Percentiles rank a stretch among this genome's conserved stretches.
These are phyloP conservation scores for Wiebesia pumilae DNA, from an alignment of 1,140 invertebrate genomes.

Conservation along the genomic window DNA sequence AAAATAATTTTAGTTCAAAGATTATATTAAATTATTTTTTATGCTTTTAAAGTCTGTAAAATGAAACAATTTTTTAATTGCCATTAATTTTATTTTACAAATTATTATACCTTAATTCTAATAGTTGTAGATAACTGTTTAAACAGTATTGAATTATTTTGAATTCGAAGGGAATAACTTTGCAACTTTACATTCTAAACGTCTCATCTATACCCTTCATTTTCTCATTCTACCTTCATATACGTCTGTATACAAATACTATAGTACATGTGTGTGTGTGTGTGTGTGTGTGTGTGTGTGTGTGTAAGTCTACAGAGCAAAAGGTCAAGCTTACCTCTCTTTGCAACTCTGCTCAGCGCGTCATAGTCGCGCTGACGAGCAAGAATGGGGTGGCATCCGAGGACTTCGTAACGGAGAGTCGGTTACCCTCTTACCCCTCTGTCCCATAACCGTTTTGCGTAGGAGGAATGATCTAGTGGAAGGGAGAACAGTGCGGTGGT, in stretches of 20 bases:
- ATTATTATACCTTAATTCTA: neutral
- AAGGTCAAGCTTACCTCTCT: slow-evolving; percentile 2
- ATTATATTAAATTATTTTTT: too few relatives aligned
- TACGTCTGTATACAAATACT: neutral
- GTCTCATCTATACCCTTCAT: neutral
- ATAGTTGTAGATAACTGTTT: neutral
- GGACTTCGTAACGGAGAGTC: neutral
- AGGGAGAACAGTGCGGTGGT: slow-evolving; percentile 43
- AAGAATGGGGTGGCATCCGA: slow-evolving; percentile 28
- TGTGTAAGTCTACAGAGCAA: neutral
- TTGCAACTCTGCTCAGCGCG: neutral
- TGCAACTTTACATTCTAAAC: neutral
- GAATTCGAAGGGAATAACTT: neutral
- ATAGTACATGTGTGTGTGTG: neutral
- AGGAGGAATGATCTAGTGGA: slow-evolving; percentile 1
- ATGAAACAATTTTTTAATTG: neutral
- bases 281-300: neutral
- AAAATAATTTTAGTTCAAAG: too few relatives aligned
- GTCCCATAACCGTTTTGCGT: neutral
- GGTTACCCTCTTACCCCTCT: neutral
- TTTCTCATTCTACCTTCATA: neutral
- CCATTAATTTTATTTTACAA: neutral
- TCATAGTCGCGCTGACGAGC: neutral
- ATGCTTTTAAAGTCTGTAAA: neutral
- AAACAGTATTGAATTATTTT: neutral